Base-by-base conservation (phyloP, 2,888 invertebrate genomes). In the Idaea biselata region DNA sequence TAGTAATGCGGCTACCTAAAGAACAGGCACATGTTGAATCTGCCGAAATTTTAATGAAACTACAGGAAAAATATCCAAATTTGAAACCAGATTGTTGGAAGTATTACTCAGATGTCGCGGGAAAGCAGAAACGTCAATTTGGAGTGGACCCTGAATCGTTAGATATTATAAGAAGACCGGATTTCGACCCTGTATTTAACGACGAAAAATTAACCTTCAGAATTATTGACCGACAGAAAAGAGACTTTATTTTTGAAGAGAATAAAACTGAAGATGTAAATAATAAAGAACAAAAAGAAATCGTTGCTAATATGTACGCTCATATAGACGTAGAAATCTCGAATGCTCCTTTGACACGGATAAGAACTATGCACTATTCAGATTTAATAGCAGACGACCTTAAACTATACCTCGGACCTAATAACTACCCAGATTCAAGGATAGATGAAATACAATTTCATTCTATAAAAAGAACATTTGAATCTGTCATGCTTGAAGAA, bases 1-100 rank as follows among this genome's bases (percentile, higher is more conserved):
- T 90, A 6, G 87, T 91, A 0, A 83, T 91, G 82, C 75, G 86
- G 16, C 65, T 91, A 33, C 83, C 90, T 0, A 87, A 88, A 73
- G 88, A 90, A 18, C 73, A 82, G 1, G 87, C 89, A 0, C 81
- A 88, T 55, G 73, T 89, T 0, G 88, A 88, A 72, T 87, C 89
- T 0, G 66, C 79, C 1, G 85, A 88, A 55, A 84, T 91, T 33
- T 72, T 91, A 44, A 63, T 73, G 1, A 82, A 85, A 54, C 67
- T 91, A 5, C 80, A 86, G 68, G 68, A 68, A 6, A 79, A 71
- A 6, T 89, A 90, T 71, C 84, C 89, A 0, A 74, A 75, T 5
- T 74, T 91, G n/a, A 90, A 87, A 59, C 86, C 85, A 0, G 86
- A 88, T 60, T 83, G 87, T 61, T 91, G 91, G 91, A 91, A 91